phyloP scores from a whole-genome alignment of 2,797 vertebrate species.

The Natrix natrix region DNA sequence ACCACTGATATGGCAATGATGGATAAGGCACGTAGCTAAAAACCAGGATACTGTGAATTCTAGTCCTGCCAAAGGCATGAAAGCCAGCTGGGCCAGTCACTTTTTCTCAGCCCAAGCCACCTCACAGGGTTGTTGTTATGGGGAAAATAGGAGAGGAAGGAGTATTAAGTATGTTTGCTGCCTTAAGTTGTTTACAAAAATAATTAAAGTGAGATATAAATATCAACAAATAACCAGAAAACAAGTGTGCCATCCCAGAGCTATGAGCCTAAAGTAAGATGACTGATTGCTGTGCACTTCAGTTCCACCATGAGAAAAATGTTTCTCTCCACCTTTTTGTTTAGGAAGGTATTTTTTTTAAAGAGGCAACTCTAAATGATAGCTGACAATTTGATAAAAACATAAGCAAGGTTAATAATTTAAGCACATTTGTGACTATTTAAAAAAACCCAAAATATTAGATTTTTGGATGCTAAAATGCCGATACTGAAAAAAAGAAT shows the following conservation, averaged over 20 bases:
- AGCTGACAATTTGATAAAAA: background rate
- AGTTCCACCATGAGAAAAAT: background rate
- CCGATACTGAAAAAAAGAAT: background rate
- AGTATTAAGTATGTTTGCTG: background rate
- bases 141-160: background rate
- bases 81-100: background rate
- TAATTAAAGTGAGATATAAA: background rate
- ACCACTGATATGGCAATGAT: background rate
- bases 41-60: background rate
- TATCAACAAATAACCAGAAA: background rate
- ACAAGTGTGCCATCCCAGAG: background rate
- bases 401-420: background rate
- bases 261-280: background rate
- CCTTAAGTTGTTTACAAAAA: background rate
- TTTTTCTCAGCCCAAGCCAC: background rate
- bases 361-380: background rate
- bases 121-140: background rate
- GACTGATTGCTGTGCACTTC: background rate
- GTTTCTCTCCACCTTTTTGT: background rate
- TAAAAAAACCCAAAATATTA: background rate
- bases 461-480: constrained; percentile 12
- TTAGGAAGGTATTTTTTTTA: background rate
- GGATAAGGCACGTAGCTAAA: background rate
- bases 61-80: background rate
- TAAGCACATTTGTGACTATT: background rate